Conservation (phyloP, 2,113 vertebrate species). For the Thryonomys swinderianus region DNA sequence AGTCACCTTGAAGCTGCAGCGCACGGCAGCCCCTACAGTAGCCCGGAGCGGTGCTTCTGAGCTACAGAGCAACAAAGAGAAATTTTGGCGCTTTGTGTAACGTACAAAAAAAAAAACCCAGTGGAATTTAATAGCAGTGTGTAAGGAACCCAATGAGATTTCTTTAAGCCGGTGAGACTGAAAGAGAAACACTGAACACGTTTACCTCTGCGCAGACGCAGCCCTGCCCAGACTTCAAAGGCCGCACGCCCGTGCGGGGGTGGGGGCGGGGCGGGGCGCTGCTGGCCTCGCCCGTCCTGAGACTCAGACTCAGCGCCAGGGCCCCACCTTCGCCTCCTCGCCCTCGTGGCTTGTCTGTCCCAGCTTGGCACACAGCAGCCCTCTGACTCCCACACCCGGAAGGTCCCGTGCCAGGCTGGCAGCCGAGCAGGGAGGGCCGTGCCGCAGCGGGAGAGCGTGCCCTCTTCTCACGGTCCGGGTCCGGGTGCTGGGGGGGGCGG, state of each 20-base stretch:
- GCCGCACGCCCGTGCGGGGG: no score
- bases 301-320: no score
- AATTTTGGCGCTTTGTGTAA: not conserved
- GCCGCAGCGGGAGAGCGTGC: rapidly evolving
- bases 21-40: rapidly evolving
- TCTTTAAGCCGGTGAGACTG: no score
- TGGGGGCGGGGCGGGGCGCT: no score
- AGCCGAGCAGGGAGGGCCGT: rapidly evolving
- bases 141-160: not conserved
- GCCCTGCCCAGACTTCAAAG: no score
- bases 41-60: not conserved
- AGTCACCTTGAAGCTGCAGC: rapidly evolving
- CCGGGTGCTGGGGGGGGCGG: no score
- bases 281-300: no score
- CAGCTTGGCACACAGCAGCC: not conserved
- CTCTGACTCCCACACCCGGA: rapidly evolving
- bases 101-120: no score
- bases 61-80: not conserved
- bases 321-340: not conserved
- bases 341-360: not conserved
- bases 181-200: not conserved
- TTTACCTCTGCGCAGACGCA: not conserved
- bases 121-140: no score
- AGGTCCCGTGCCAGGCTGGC: no score
- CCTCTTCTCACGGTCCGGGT: rapidly evolving